Evolutionary conservation across 2,797 vertebrate genomes (phyloP), one percentile per base, ranked within the genome.

Genomic region (Allobates femoralis): DNA sequence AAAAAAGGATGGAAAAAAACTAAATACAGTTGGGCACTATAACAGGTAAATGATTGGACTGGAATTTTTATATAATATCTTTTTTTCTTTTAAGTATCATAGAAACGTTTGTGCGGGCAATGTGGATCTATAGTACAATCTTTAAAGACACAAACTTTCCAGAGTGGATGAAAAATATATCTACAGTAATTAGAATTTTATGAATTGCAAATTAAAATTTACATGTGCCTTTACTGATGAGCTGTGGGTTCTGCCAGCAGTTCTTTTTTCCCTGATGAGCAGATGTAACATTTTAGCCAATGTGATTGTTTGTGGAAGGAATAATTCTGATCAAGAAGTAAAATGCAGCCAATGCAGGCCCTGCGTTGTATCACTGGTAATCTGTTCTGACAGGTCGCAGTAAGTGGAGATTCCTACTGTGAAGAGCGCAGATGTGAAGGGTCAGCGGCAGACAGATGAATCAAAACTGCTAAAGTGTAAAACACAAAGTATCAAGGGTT

Each of bases 241-340:
- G 94, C 91, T 89, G 92, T 67, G 91, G n/a, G 92, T 92, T 90
- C 93, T 93, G 96, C 96, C 97, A 95, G 96, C 92, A 96, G 95
- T 94, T 97, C 94, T 91, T 96, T 95, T 93, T 97, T 94, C 64
- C 53, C 34, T 66, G 62, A 91, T 89, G 93, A 94, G 94, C 97
- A 98, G 96, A 98, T 97, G 97, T 97, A 97, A 98, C 93, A 90
- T 96, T 96, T 98, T 96, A 97, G 95, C 96, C 93, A 97, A 97
- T 96, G 95, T 96, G 97, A 98, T 97, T 99, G 98, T 99, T 99
- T 99, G 97, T 96, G 96, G 97, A 97, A 96, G 95, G 96, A 99
- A 98, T 97, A 94, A 97, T 97, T 97, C 96, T 96, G 97, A 98
- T 98, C 96, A 96, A 97, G 96, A 96, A 94, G 94, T 89, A 94